Percentiles rank a stretch among this genome's conserved stretches.
Evolutionary conservation across 2,797 vertebrate species (phyloP).

Genomic region (Gephyroberyx darwinii): DNA sequence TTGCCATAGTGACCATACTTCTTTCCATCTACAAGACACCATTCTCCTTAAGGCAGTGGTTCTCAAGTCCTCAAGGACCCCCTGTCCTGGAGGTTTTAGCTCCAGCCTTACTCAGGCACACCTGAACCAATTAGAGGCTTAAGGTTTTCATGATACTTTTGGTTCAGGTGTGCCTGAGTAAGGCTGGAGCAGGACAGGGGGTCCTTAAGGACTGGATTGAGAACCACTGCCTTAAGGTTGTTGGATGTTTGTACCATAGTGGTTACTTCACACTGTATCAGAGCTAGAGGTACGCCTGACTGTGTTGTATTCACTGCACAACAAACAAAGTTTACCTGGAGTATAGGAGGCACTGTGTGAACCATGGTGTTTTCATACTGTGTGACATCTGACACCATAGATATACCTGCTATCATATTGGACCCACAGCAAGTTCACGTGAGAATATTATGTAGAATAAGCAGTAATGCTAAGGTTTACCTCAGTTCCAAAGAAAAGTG

Average conservation of each 20-base stretch:
- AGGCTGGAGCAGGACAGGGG: too few species aligned
- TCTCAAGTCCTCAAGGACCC: too few species aligned
- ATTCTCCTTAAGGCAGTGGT: background rate
- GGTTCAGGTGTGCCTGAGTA: too few species aligned
- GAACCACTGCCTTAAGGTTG: background rate
- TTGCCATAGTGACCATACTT: background rate
- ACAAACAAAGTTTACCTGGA: slow-evolving; percentile 18
- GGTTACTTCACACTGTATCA: slow-evolving; percentile 10
- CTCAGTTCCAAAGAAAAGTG: too few species aligned
- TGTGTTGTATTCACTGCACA: slow-evolving; percentile 5
- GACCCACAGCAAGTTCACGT: too few species aligned
- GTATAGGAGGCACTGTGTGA: background rate
- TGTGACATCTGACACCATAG: background rate
- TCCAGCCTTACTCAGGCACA: too few species aligned
- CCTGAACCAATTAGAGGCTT: too few species aligned
- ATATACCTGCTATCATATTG: background rate
- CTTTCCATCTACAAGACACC: background rate
- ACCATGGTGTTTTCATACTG: slow-evolving; percentile 20
- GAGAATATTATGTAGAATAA: too few species aligned
- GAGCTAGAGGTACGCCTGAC: background rate
- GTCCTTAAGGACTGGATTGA: too few species aligned
- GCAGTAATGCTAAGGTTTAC: too few species aligned
- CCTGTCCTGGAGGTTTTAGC: too few species aligned
- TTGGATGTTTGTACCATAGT: background rate
- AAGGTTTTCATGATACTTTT: too few species aligned